A percentile compares a stretch with the other conserved stretches of the same genome.
These are phyloP conservation scores for Tachyglossus aculeatus DNA, from an alignment of 2,797 vertebrate species.

Conservation along the genomic window DNA sequence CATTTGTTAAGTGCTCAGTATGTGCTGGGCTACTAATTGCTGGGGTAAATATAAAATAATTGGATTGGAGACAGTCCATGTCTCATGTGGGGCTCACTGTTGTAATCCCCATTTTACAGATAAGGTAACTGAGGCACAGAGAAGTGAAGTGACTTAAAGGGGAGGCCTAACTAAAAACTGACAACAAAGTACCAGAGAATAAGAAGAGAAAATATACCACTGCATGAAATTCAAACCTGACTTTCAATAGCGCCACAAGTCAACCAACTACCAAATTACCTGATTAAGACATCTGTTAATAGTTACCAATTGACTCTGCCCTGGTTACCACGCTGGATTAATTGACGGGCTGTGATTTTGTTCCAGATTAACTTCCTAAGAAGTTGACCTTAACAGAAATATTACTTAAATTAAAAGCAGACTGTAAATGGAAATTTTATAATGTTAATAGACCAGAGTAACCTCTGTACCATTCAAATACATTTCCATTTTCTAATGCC, in stretches of 20 bases:
- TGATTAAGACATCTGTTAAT: constrained; percentile 62
- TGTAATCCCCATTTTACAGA: too few relatives aligned
- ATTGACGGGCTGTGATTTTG: constrained; percentile 61
- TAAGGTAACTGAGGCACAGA: too few relatives aligned
- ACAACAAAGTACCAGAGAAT: too few relatives aligned
- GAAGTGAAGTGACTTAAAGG: too few relatives aligned
- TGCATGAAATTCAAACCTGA: constrained; percentile 50
- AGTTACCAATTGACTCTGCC: constrained; percentile 42
- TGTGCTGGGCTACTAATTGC: too few relatives aligned
- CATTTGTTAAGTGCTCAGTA: too few relatives aligned
- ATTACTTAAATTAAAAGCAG: constrained; percentile 62
- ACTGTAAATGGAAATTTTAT: constrained; percentile 58
- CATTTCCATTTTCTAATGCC: constrained; percentile 54
- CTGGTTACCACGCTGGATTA: constrained; percentile 52
- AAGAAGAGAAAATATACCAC: constrained; percentile 10
- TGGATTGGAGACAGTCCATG: too few relatives aligned
- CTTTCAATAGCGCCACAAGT: constrained; percentile 29
- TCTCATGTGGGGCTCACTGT: too few relatives aligned
- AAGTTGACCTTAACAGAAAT: constrained; percentile 53
- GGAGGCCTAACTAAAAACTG: too few relatives aligned
- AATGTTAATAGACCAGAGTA: constrained; percentile 52
- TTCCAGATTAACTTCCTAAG: constrained; percentile 65
- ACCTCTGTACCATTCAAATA: constrained; percentile 60
- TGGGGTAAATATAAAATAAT: too few relatives aligned
- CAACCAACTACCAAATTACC: constrained; percentile 20